These are phyloP conservation scores for Pogonognathellus flavescens DNA, from an alignment of 1,140 invertebrate genomes.

Conservation along the genomic window DNA sequence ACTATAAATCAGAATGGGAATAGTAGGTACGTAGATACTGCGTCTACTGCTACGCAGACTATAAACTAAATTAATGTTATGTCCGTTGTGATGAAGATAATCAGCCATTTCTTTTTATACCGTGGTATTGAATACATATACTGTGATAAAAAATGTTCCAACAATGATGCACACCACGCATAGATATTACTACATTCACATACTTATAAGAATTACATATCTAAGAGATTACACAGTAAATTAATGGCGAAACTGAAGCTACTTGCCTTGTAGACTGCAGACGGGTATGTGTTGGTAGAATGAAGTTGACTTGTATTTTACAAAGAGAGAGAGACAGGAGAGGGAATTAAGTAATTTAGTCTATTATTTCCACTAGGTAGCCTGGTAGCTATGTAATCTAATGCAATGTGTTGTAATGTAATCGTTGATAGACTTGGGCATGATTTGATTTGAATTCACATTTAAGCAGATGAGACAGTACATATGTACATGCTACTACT, in stretches of 20 bases:
- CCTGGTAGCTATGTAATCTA: conserved; percentile 28
- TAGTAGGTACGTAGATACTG: background rate
- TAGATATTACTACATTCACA: too few relatives aligned
- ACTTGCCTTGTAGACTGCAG: too few relatives aligned
- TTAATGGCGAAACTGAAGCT: too few relatives aligned
- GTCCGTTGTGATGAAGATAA: conserved; percentile 36
- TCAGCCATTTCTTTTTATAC: conserved; percentile 27
- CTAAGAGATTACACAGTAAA: too few relatives aligned
- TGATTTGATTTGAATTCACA: conserved; percentile 50
- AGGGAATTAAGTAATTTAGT: conserved; percentile 61
- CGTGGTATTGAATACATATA: conserved; percentile 14
- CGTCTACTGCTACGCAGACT: conserved; percentile 15
- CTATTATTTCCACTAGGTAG: conserved; percentile 59
- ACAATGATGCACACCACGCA: background rate
- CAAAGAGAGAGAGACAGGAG: background rate
- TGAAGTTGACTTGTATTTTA: background rate
- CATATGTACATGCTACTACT: background rate
- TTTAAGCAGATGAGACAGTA: conserved; percentile 37
- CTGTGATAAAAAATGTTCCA: background rate
- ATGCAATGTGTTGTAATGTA: conserved; percentile 40
- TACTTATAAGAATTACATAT: too few relatives aligned
- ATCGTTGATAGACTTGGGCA: conserved; percentile 44
- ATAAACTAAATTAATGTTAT: conserved; percentile 38
- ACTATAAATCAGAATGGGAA: conserved; percentile 11
- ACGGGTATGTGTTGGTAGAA: too few relatives aligned